A percentile compares a stretch with the other conserved stretches of the same genome.
Conservation (phyloP, 35 echinoderm and acorn worm species). For the Anneissia japonica region DNA sequence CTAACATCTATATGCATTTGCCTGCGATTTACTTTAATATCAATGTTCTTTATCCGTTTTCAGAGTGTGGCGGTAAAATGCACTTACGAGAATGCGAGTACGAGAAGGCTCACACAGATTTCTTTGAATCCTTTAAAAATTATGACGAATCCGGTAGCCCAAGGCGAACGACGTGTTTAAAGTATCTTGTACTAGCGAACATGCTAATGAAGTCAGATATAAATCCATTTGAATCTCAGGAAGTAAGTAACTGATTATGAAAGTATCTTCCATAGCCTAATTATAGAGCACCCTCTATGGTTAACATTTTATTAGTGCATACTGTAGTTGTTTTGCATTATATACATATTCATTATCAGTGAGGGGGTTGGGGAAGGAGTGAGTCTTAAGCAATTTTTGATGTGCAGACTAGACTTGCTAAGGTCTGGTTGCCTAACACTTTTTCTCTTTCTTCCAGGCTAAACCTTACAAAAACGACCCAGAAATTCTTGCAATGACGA, state of each 20-base stretch:
- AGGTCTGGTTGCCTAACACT: background rate
- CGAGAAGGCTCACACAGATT: constrained; percentile 98
- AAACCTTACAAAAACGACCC: constrained; percentile 99
- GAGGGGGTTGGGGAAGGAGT: background rate
- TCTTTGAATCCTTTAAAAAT: constrained; percentile 99
- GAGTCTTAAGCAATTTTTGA: background rate
- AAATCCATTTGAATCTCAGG: constrained; percentile 99
- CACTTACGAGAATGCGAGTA: constrained; percentile 96
- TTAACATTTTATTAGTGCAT: no score
- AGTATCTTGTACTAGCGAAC: constrained; percentile 95
- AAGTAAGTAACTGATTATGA: constrained; percentile 72
- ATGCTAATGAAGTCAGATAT: constrained; percentile 99
- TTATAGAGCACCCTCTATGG: no score
- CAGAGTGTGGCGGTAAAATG: constrained; percentile 99
- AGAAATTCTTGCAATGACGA: constrained; percentile 98
- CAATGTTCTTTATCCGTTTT: background rate
- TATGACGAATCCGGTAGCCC: constrained; percentile 98
- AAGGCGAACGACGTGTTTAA: constrained; percentile 87
- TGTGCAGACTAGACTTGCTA: background rate
- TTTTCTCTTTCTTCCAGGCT: constrained; percentile 42
- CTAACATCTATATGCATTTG: no score
- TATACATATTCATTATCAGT: no score
- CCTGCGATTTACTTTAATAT: no score
- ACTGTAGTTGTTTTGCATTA: no score
- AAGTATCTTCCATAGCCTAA: no score